phyloP scores from a whole-genome alignment of 2,888 invertebrate species.

The Drosophila setosimentum region DNA sequence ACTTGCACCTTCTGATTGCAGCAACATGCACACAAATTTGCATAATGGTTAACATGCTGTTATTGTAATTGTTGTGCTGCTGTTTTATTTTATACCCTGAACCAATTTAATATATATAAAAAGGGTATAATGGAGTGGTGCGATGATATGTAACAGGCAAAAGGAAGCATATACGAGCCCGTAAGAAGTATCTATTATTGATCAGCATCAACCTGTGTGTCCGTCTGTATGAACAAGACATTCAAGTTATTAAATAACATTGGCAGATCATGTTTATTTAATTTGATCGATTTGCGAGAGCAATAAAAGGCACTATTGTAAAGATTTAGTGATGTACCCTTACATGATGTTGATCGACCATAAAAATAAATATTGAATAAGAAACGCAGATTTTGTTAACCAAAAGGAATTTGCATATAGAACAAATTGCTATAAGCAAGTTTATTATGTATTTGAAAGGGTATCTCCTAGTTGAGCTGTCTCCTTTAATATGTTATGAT shows the following conservation, averaged over 20 bases:
- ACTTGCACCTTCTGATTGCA: slow-evolving; percentile 39
- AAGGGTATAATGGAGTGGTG: background rate
- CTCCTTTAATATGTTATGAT: slow-evolving; percentile 1
- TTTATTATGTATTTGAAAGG: background rate
- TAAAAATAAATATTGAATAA: background rate
- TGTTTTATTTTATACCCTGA: slow-evolving; percentile 13
- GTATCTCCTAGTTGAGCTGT: background rate
- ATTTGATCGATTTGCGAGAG: background rate
- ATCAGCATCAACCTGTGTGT: background rate
- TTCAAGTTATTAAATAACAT: too few species aligned
- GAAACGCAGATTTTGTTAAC: background rate
- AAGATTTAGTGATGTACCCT: background rate
- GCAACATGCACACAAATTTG: slow-evolving; percentile 81
- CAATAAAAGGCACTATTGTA: background rate
- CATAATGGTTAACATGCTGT: slow-evolving; percentile 84
- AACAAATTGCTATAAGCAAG: background rate
- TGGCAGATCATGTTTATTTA: background rate
- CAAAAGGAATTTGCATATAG: background rate
- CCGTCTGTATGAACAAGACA: too few species aligned
- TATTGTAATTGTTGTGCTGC: slow-evolving; percentile 63
- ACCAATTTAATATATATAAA: background rate
- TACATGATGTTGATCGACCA: background rate
- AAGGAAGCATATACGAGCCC: background rate
- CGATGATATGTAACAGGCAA: background rate
- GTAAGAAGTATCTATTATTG: background rate